These are phyloP conservation scores for Rhynchotus rufescens DNA, from an alignment of 2,797 vertebrate genomes.

Conservation along the genomic window DNA sequence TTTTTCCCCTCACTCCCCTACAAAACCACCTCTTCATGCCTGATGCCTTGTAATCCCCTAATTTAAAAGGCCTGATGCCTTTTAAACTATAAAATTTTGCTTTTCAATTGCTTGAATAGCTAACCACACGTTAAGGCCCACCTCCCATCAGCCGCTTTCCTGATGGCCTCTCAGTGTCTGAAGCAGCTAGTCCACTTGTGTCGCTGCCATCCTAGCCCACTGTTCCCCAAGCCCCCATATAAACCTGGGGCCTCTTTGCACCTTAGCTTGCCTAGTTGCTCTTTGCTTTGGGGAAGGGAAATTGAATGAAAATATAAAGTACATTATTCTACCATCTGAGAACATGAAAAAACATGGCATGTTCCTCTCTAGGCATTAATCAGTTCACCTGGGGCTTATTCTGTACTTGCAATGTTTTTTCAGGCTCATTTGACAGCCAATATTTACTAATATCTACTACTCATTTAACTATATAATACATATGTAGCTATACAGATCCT, in stretches of 20 bases:
- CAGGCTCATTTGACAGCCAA: neutral
- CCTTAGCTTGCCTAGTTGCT: neutral
- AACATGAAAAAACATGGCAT: neutral
- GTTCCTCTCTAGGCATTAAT: neutral
- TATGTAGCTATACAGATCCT: neutral
- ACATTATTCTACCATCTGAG: neutral
- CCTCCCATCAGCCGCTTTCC: neutral
- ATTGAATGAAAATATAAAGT: neutral
- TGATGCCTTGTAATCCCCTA: neutral
- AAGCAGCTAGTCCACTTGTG: neutral
- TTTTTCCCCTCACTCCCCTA: neutral
- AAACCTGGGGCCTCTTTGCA: neutral
- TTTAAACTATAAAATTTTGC: neutral
- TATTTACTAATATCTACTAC: neutral
- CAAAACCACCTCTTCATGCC: neutral
- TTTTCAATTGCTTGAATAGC: neutral
- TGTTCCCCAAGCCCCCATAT: neutral
- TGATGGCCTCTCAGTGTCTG: neutral
- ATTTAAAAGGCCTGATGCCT: neutral
- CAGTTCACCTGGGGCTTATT: neutral
- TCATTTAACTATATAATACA: neutral
- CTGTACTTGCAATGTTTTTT: neutral
- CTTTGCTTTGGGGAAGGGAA: neutral
- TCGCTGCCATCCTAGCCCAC: neutral
- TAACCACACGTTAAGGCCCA: neutral